Evolutionary conservation across 1,140 invertebrate genomes (phyloP), one percentile per base, ranked within the genome.

Genomic region (Drosophila mojavensis): DNA sequence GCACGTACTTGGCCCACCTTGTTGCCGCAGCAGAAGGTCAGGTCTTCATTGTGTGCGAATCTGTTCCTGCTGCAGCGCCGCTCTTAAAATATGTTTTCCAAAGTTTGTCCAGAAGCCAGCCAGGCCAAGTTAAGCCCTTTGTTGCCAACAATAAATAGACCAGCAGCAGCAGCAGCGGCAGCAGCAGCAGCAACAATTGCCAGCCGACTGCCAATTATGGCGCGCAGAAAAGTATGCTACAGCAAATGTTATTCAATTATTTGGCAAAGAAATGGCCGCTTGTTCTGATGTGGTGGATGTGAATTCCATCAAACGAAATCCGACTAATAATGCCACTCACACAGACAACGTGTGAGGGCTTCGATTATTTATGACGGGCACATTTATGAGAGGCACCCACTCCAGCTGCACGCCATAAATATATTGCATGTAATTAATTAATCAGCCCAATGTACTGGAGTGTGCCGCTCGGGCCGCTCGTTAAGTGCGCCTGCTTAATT

Each of bases 401-500:
- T 20, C 13, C 17, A 9, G 5, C 54, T 26, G 43, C 59, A 7
- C 45, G 20, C 43, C 61, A 70, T 67, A 75, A 80, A 83, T 75
- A 79, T 65, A 83, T 80, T 77, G 84, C 83, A 80, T 88, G 83
- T 83, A 88, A 86, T 86, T 83, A 88, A 86, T 86, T 86, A 86
- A 89, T 88, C 79, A 88, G 71, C 24, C 69, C 59, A 54, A 71
- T 36, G 67, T 78, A 15, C 43, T 13, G 51, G 9, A 51, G 53
- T 30, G 10, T 24, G 36, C 15, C 36, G 20, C 20, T 24, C 20
- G 13, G 69, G 64, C 65, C 78, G 61, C 56, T 71, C 82, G 61
- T 62, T 75, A 30, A 64, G 63, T 64, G 63, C 47, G 30, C 15
- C 39, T 26, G 7, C 39, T 26, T 11, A 48, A 62, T 54, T 82